These are phyloP conservation scores for Scaptodrosophila lebanonensis DNA, from an alignment of 1,140 invertebrate species.

Conservation along the genomic window DNA sequence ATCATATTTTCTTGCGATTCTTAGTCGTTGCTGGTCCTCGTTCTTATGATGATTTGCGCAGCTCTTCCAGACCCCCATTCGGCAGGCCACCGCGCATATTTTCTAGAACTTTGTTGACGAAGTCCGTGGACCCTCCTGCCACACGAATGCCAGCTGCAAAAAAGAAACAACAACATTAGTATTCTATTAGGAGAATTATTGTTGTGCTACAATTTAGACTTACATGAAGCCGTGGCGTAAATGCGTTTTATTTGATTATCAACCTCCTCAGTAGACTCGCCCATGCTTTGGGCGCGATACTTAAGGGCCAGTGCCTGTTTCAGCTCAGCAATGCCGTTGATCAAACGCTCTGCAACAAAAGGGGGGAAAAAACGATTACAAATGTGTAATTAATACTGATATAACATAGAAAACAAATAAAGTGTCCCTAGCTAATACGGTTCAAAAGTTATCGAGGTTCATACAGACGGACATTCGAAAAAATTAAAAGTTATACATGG, in stretches of 20 bases:
- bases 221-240: slow-evolving; percentile 82
- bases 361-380: slow-evolving; percentile 3
- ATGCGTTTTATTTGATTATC: slow-evolving; percentile 83
- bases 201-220: slow-evolving; percentile 56
- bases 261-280: slow-evolving; percentile 81
- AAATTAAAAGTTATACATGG: no score
- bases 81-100: slow-evolving; percentile 83
- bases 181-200: neutral
- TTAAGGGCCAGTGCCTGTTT: slow-evolving; percentile 81
- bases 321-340: slow-evolving; percentile 83
- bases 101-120: slow-evolving; percentile 90
- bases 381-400: neutral
- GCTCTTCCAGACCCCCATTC: slow-evolving; percentile 83
- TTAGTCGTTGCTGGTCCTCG: slow-evolving; percentile 26
- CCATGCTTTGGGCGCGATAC: slow-evolving; percentile 80
- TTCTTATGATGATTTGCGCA: slow-evolving; percentile 62
- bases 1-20: slow-evolving; percentile 38
- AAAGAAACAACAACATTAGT: slow-evolving; percentile 1
- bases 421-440: no score
- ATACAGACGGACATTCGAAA: no score
- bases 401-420: no score
- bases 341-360: slow-evolving; percentile 80
- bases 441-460: no score
- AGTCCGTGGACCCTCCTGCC: slow-evolving; percentile 90
- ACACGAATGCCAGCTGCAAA: slow-evolving; percentile 83